Conservation (phyloP, 1,140 invertebrate species). For the Drosophila ercepeae region DNA sequence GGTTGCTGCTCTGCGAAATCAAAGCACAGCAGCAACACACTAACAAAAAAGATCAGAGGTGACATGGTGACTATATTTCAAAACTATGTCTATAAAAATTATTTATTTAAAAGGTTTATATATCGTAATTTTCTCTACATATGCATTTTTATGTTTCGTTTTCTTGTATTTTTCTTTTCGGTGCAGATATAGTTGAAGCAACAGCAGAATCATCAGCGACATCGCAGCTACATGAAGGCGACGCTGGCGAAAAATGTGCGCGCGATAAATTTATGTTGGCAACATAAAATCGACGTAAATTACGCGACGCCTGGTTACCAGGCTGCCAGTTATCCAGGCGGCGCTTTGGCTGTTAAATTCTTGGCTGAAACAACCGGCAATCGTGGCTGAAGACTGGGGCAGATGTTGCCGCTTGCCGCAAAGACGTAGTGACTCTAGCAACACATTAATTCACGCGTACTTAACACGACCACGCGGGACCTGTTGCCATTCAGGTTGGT, state of each 20-base stretch:
- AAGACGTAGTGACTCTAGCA: slow-evolving; percentile 75
- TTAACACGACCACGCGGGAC: slow-evolving; percentile 61
- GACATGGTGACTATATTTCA: no score
- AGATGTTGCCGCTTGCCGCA: slow-evolving; percentile 37
- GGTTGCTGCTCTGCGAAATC: slow-evolving; percentile 73
- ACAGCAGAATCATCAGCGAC: slow-evolving; percentile 52
- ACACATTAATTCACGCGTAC: slow-evolving; percentile 81
- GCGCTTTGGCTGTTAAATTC: slow-evolving; percentile 81
- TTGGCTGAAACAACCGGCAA: slow-evolving; percentile 50
- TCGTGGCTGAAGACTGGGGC: slow-evolving; percentile 37
- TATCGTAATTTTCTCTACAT: background rate
- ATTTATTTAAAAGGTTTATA: background rate
- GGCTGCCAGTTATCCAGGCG: slow-evolving; percentile 53
- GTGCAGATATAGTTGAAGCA: slow-evolving; percentile 3
- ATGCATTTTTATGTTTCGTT: background rate
- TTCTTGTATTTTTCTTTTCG: background rate
- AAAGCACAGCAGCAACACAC: slow-evolving; percentile 63
- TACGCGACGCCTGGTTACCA: slow-evolving; percentile 70
- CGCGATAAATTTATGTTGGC: slow-evolving; percentile 80
- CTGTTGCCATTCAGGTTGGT: slow-evolving; percentile 22
- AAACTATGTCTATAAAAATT: no score
- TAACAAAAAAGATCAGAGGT: background rate
- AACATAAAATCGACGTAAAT: slow-evolving; percentile 81
- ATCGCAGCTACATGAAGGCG: slow-evolving; percentile 55
- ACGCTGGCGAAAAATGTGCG: slow-evolving; percentile 70